A percentile compares a stretch with the other conserved stretches of the same genome.
phyloP scores from a whole-genome alignment of 2,113 vertebrate genomes.

The Pongo abelii region DNA sequence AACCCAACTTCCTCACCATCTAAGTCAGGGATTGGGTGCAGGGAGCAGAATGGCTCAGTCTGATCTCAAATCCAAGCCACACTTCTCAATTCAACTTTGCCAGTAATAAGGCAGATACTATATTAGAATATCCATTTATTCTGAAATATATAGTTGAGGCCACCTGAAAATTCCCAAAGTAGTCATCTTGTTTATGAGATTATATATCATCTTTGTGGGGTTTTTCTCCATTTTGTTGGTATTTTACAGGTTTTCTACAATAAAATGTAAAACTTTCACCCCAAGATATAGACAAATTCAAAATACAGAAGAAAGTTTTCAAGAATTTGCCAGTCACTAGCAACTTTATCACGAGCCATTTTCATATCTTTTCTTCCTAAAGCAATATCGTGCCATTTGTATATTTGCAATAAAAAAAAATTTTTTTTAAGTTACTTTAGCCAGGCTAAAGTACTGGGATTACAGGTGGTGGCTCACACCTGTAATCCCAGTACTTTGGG shows the following conservation, averaged over 20 bases:
- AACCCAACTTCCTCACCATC: neutral
- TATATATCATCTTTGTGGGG: neutral
- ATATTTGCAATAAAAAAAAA: neutral
- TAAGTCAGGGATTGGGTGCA: neutral
- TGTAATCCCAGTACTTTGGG: too few relatives aligned
- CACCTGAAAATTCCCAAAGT: neutral
- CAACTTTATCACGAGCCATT: slow-evolving; percentile 4
- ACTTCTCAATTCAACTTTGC: neutral
- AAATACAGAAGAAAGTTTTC: neutral
- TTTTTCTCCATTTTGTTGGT: neutral
- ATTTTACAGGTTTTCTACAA: neutral
- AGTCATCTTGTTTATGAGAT: neutral
- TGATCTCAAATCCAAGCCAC: neutral
- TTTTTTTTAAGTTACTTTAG: neutral
- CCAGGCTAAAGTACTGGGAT: too few relatives aligned
- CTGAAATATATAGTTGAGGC: neutral
- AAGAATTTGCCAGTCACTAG: neutral
- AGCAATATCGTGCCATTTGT: neutral
- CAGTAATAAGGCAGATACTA: neutral
- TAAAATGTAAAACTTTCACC: neutral
- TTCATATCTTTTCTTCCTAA: slow-evolving; percentile 4
- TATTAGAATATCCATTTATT: neutral
- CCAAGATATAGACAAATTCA: neutral
- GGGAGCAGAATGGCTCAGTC: neutral
- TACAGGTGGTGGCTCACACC: too few relatives aligned